Percentiles rank a stretch among this genome's conserved stretches.
Conservation (phyloP, 2,113 vertebrate genomes). For the Uropsilus gracilis region DNA sequence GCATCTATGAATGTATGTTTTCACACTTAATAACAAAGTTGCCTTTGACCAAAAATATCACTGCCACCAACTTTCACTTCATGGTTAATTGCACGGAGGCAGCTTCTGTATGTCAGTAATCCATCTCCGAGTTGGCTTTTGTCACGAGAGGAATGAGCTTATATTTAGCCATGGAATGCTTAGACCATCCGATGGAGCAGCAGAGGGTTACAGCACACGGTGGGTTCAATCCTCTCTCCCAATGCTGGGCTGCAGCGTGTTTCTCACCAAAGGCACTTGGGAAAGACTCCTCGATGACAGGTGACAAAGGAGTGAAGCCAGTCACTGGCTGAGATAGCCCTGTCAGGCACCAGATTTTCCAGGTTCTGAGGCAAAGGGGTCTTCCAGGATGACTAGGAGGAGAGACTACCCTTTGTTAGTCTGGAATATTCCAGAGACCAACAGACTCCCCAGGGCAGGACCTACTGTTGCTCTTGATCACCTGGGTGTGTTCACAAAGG, state of each 20-base stretch:
- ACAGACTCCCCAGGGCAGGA: not conserved
- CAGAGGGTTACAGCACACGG: not conserved
- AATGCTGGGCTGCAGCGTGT: not conserved
- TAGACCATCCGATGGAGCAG: not conserved
- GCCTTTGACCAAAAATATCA: not conserved
- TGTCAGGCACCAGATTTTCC: not conserved
- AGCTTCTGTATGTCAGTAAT: constrained; percentile 1
- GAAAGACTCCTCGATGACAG: not conserved
- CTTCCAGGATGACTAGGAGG: not conserved
- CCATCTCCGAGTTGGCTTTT: constrained; percentile 13
- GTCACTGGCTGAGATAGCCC: not conserved
- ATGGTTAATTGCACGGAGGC: not conserved
- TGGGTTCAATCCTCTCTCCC: not conserved
- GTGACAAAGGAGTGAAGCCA: not conserved
- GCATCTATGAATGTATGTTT: not conserved
- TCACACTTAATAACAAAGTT: not conserved
- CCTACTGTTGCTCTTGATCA: not conserved
- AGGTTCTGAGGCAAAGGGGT: not conserved
- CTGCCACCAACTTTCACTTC: not conserved
- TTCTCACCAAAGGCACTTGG: not conserved
- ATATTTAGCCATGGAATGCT: not conserved
- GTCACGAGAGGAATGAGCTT: not conserved
- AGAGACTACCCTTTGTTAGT: not conserved
- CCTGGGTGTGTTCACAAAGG: not conserved
- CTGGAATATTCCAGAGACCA: not conserved